Base-by-base conservation (phyloP, 2,797 vertebrate genomes). In the Pantherophis vulpinus region DNA sequence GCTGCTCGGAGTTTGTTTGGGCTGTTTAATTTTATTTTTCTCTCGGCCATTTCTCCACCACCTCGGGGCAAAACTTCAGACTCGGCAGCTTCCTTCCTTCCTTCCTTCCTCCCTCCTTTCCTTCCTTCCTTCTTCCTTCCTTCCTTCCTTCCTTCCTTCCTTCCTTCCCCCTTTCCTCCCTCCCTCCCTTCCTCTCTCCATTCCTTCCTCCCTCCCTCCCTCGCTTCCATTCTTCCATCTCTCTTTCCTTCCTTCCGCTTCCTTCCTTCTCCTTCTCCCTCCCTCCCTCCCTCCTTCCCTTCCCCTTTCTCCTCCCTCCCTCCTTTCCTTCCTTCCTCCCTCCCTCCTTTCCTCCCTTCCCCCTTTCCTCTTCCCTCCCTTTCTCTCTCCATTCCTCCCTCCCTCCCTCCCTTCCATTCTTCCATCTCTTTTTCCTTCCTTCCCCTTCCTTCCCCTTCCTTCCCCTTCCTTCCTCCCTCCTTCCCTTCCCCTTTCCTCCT, bases 41-140 rank as follows among this genome's bases (percentile, higher is more conserved):
- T 92, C 91, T 92, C 94, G 92, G 94, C 95, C 94, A 96, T 97
- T 95, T 91, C 96, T 94, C 12, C 2, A 58, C 91, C 97, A 97
- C 97, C 97, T 98, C 97, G 91, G 93, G 95, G 95, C 96, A 97
- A 88, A 98, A 98, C 97, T 98, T 98, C 97, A 54, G 47, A 96
- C 93, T 96, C 97, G 94, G 95, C 89, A 58, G 95, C 94, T 9
- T 60, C 2, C 59, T 9, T 60, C 0, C 7, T 1, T 3, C 7
- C n/a, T n/a, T n/a, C n/a, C n/a, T 32, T 1, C 23, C 2, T 60
- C 23, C 23, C 2, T 23, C 59, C 59, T 1, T 7, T 2, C 7
- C 0, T 2, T 0, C 13, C 3, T n/a, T n/a, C n/a, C n/a, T n/a
- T n/a, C 20, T 1, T 5, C 86, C 13, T 27, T 9, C 20, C 1